Base-by-base conservation (phyloP, 2,797 vertebrate species). In the Valencia hispanica region DNA sequence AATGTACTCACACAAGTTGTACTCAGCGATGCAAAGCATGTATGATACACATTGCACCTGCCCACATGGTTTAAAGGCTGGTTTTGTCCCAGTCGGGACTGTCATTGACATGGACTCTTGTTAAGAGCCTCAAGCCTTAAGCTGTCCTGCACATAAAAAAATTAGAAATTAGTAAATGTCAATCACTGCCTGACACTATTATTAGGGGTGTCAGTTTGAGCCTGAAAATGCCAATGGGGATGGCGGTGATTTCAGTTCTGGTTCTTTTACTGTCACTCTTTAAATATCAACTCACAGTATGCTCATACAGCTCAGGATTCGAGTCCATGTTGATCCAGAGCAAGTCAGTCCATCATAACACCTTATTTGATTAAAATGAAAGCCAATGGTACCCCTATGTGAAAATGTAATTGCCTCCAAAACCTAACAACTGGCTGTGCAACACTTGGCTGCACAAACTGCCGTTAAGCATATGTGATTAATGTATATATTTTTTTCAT, bases 151-250 rank as follows among this genome's bases (percentile, higher is more conserved):
- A 76, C 68, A 25, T 75, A 77, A 75, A 79, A 80, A 74, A 82
- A 73, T 41, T 72, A 84, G 78, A 91, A 91, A 93, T 93, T 91
- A 89, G 80, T 84, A 92, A 93, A 92, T 84, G 91, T 90, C 93
- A 93, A 88, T 93, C 92, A 93, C 36, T 61, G 27, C 25, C 86
- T 84, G 87, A 89, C 87, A 74, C 83, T 34, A 71, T 70, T 85
- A 82, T 84, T 79, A 84, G 77, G 70, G 73, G 70, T 79, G 85
- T 71, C 76, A 53, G 75, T 53, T 25, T 73, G 72, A 82, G 81
- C 68, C 53, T 78, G 73, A 80, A 69, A 66, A 20, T 53, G 80
- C 83, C 88, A 20, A 70, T 34, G 74, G 87, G 79, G 71, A 45
- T 70, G 75, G 61, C 25, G 81, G 47, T 10, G 75, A 73, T 15